These are phyloP conservation scores for Lottia scabra DNA, from an alignment of 2,888 invertebrate genomes.

Conservation along the genomic window DNA sequence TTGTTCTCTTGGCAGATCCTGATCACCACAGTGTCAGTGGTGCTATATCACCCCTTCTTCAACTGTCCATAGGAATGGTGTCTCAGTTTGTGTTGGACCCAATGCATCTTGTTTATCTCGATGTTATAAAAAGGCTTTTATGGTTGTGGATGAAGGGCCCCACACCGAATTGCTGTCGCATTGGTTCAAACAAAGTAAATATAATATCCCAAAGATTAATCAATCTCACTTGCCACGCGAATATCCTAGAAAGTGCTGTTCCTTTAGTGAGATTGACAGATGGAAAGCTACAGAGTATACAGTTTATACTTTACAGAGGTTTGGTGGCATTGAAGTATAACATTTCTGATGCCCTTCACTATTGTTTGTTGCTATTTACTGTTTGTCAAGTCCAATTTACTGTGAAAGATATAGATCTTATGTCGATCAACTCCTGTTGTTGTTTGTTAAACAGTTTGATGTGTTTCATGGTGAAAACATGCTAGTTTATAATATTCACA, in stretches of 20 bases:
- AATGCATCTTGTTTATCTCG: constrained; percentile 55
- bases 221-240: constrained; percentile 33
- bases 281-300: constrained; percentile 56
- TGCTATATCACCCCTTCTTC: constrained; percentile 20
- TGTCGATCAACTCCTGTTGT: constrained; percentile 26
- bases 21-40: constrained; percentile 38
- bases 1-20: constrained; percentile 33
- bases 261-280: constrained; percentile 36
- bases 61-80: constrained; percentile 32
- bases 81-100: constrained; percentile 46
- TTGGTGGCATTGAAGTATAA: constrained; percentile 34
- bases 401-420: constrained; percentile 22
- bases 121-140: constrained; percentile 35
- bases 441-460: constrained; percentile 32
- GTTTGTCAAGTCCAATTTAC: constrained; percentile 28
- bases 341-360: constrained; percentile 34
- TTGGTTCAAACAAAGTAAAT: constrained; percentile 1
- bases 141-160: constrained; percentile 33
- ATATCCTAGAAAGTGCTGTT: constrained; percentile 42
- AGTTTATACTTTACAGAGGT: constrained; percentile 50
- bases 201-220: constrained; percentile 32
- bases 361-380: constrained; percentile 38
- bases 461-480: constrained; percentile 25
- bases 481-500: constrained; percentile 14
- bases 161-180: background rate